Conservation (phyloP, 2,113 vertebrate species). For the Polypterus bichir region DNA sequence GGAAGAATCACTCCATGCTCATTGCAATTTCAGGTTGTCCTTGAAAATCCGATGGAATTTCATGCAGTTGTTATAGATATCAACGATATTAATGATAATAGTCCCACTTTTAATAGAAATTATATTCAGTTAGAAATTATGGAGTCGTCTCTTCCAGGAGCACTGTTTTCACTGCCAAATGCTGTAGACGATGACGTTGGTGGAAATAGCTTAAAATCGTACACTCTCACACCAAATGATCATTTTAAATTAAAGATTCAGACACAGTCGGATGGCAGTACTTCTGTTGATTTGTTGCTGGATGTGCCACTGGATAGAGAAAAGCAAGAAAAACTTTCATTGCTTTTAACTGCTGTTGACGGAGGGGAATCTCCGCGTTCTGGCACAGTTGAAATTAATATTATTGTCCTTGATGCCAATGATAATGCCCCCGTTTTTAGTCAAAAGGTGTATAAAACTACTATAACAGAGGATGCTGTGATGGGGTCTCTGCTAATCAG, state of each 20-base stretch:
- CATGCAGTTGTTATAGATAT: slow-evolving; percentile 45
- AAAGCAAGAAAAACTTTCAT: slow-evolving; percentile 12
- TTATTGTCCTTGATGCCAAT: slow-evolving; percentile 26
- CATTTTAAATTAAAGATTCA: slow-evolving; percentile 23
- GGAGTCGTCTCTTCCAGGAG: slow-evolving; percentile 36
- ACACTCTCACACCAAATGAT: slow-evolving; percentile 20
- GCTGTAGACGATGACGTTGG: slow-evolving; percentile 48
- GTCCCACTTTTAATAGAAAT: slow-evolving; percentile 35
- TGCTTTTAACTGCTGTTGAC: slow-evolving; percentile 33
- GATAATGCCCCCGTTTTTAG: slow-evolving; percentile 38
- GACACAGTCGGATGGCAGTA: slow-evolving; percentile 19
- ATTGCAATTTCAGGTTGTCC: slow-evolving; percentile 47
- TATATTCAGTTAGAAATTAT: slow-evolving; percentile 40
- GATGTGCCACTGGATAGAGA: slow-evolving; percentile 33
- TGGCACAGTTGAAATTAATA: slow-evolving; percentile 31
- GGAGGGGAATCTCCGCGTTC: slow-evolving; percentile 34
- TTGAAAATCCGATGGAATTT: slow-evolving; percentile 56
- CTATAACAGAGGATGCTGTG: slow-evolving; percentile 26
- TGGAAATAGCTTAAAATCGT: slow-evolving; percentile 34
- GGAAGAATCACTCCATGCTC: slow-evolving; percentile 33
- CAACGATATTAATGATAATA: slow-evolving; percentile 58
- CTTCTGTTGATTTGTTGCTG: slow-evolving; percentile 28
- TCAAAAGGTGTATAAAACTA: slow-evolving; percentile 27
- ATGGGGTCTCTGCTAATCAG: slow-evolving; percentile 24
- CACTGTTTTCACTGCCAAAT: slow-evolving; percentile 37